Percentiles rank a stretch among this genome's conserved stretches.
Evolutionary conservation across 2,113 vertebrate species (phyloP).

Genomic region (Carassius gibelio): DNA sequence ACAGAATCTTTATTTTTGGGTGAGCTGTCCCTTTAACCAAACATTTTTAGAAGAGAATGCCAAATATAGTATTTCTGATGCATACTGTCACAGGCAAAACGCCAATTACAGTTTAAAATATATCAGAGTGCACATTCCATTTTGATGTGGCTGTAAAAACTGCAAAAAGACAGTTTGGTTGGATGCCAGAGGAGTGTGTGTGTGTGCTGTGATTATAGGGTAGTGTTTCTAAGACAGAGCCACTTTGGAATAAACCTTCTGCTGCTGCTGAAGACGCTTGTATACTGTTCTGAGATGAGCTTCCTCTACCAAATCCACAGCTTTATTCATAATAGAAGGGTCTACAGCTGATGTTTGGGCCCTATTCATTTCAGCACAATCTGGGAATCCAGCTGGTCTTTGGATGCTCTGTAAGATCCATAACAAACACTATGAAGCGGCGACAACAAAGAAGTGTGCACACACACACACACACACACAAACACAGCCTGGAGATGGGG

Average conservation of each 20-base stretch:
- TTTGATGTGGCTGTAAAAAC: conserved; percentile 35
- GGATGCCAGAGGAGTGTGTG: conserved; percentile 15
- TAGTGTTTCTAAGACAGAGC: conserved; percentile 51
- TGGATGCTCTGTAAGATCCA: too few relatives aligned
- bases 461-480: too few relatives aligned
- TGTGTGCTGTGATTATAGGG: conserved; percentile 37
- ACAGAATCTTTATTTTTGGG: too few relatives aligned
- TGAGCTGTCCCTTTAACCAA: too few relatives aligned
- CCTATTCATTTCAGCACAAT: too few relatives aligned
- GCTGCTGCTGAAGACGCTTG: neutral
- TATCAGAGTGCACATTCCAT: conserved; percentile 26
- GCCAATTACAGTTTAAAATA: conserved; percentile 42
- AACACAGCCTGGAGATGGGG: too few relatives aligned
- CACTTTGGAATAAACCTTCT: neutral
- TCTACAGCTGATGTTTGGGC: too few relatives aligned
- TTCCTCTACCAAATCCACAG: neutral
- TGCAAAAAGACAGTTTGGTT: conserved; percentile 19
- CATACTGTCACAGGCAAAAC: conserved; percentile 20
- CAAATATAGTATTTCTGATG: conserved; percentile 42
- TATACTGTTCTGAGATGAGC: conserved; percentile 25
- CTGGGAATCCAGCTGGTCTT: too few relatives aligned
- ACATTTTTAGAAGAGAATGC: too few relatives aligned
- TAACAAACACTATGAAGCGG: too few relatives aligned
- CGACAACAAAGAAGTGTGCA: too few relatives aligned
- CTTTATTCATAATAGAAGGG: too few relatives aligned